Base-by-base conservation (phyloP, 2,113 vertebrate species). In the Chionodraco myersi region DNA sequence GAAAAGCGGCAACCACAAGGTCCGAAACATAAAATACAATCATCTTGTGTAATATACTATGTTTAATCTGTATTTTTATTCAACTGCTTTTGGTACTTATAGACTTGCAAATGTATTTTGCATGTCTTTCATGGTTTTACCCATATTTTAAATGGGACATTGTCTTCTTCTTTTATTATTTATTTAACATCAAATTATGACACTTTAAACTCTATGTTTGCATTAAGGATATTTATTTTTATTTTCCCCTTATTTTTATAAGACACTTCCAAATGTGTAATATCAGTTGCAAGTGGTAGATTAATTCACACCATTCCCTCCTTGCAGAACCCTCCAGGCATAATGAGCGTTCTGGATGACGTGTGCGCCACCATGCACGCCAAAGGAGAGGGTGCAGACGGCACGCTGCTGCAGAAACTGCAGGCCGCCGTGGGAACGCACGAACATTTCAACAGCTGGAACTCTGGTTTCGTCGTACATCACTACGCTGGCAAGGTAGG, bases 361-460 rank as follows among this genome's bases (percentile, higher is more conserved):
- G 98, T 99, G 23, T 99, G 98, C 0, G 97, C 98, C 89, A 99
- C 98, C 53, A 97, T 99, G 97, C 96, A 99, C 0, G 97, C 98
- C 84, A 98, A 96, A 0, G 96, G 97, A 0, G 98, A 97, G 2
- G 98, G 98, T 0, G 98, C 97, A 0, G 98, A 99, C 71, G 93
- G 95, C 78, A 99, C 96, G 0, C 92, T 99, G 76, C 93, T 99
- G 87, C 98, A 99, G 93, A 99, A 99, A 87, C 95, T 99, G 71
- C 97, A 98, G 91, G 96, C 93, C 0, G 96, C 96, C 0, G 97
- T 99, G 85, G 97, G 98, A 30, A 96, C 90, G 0, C 97, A 99
- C 0, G 97, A 99, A 63, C 98, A 99, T 89, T 99, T 99, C 92
- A 99, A 98, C 94, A 97, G 93, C 95, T 99, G 96, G 96, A 99